phyloP scores from a whole-genome alignment of 2,888 invertebrate genomes.

The Drosophila mimetica region DNA sequence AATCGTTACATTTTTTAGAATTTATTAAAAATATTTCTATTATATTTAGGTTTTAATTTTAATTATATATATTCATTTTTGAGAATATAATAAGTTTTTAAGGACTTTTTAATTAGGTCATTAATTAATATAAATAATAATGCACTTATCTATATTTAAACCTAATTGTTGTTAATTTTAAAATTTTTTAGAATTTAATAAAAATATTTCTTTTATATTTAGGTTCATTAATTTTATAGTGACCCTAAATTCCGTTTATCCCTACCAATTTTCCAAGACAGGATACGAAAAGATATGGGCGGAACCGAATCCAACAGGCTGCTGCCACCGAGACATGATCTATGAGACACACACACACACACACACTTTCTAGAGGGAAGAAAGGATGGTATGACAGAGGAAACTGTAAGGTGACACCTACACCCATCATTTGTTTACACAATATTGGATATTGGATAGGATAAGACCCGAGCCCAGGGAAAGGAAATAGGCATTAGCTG shows the following conservation, averaged over 20 bases:
- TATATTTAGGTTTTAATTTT: no score
- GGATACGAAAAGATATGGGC: constrained; percentile 12
- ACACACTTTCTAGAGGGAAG: constrained; percentile 3
- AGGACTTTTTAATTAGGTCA: no score
- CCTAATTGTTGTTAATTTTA: no score
- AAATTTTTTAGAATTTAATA: no score
- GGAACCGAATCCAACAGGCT: constrained; percentile 64
- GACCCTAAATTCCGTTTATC: not conserved
- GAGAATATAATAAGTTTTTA: no score
- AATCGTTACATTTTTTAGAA: no score
- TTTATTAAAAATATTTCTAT: no score
- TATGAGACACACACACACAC: constrained; percentile 36
- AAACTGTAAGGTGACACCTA: constrained; percentile 72
- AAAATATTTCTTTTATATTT: not conserved
- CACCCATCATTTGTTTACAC: constrained; percentile 77
- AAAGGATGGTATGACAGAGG: constrained; percentile 26
- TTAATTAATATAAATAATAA: no score
- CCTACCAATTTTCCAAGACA: not conserved
- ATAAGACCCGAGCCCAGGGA: constrained; percentile 29
- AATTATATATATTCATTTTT: no score
- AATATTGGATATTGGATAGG: constrained; percentile 74
- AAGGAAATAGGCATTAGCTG: constrained; percentile 75
- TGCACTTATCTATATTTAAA: no score
- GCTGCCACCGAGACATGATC: constrained; percentile 64
- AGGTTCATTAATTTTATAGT: no score